A percentile compares a stretch with the other conserved stretches of the same genome.
Conservation (phyloP, 92 coral and sea anemone species). For the Phenganax marumi region DNA sequence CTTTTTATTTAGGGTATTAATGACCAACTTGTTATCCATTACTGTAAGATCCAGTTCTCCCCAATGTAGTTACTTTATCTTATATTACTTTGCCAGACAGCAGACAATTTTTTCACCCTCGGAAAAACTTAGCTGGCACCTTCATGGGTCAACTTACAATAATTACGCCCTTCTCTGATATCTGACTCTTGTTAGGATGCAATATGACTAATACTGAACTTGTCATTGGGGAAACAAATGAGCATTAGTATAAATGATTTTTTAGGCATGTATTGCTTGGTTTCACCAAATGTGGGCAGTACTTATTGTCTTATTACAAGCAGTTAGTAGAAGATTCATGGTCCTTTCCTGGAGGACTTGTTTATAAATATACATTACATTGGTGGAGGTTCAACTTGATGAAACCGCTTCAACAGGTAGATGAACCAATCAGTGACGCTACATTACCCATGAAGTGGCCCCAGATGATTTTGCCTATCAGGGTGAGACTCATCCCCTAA, state of each 20-base stretch:
- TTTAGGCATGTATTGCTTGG: constrained; percentile 90
- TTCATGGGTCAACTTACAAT: no score
- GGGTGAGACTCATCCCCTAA: no score
- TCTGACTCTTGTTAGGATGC: no score
- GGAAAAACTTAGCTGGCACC: not conserved
- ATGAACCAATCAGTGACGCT: not conserved
- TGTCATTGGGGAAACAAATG: not conserved
- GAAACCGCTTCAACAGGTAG: constrained; percentile 77
- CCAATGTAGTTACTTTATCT: no score
- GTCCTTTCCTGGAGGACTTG: constrained; percentile 56
- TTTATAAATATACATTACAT: constrained; percentile 71
- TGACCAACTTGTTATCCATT: not conserved
- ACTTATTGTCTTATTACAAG: constrained; percentile 75
- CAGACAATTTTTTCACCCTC: not conserved
- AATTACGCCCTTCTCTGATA: no score
- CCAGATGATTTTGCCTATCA: not conserved
- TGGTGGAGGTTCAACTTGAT: constrained; percentile 84
- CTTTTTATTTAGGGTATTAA: constrained; percentile 17
- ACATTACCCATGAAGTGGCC: not conserved
- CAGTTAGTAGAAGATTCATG: constrained; percentile 51
- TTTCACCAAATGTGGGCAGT: constrained; percentile 82
- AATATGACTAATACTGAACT: no score
- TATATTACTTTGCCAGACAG: no score
- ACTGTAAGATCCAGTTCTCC: not conserved
- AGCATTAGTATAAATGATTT: not conserved